Evolutionary conservation across 2,113 vertebrate genomes (phyloP), one percentile per base, ranked within the genome.

Genomic region (Triplophysa rosa): DNA sequence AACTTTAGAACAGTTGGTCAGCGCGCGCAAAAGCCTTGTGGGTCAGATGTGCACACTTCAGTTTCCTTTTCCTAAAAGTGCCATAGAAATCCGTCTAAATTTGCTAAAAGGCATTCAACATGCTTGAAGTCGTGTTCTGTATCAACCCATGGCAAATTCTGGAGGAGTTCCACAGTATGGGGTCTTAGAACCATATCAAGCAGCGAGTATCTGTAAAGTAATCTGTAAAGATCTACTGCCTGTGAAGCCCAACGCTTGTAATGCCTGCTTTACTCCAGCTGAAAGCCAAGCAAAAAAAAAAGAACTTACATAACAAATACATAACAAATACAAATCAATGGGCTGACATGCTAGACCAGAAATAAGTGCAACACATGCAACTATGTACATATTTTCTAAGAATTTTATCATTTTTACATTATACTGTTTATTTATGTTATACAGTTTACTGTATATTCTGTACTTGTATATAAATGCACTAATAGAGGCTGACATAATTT

Each of bases 91-190:
- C 37, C 19, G 14, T 45, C n/a, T 23, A 47, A 67, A 65, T 49
- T 61, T 33, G 33, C 47, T 56, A 45, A 64, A 80, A 37, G 49
- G 21, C 67, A n/a, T 68, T 71, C 29, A 47, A 73, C 24, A 63
- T 45, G 77, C 76, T 67, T 82, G 71, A 84, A 67, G 83, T 82
- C 67, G 45, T 81, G 59, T 82, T 66, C 66, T 42, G n/a, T 84
- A 76, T 67, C 76, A 77, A 80, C 1, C 59, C 77, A 72, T 82
- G 80, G 16, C 72, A 65, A 80, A 84, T 77, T 62, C 58, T 45
- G 45, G 17, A 59, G 26, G 67, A 80, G 72, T 72, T 40, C 45
- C 77, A 76, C 66, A 66, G 80, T 82, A 80, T 72, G 80, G 33
- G 83, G 70, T 82, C 80, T 70, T 40, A 66, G 70, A 82, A 77